phyloP scores from a whole-genome alignment of 92 coral and sea anemone species.

The Chrysogorgia sp. region DNA sequence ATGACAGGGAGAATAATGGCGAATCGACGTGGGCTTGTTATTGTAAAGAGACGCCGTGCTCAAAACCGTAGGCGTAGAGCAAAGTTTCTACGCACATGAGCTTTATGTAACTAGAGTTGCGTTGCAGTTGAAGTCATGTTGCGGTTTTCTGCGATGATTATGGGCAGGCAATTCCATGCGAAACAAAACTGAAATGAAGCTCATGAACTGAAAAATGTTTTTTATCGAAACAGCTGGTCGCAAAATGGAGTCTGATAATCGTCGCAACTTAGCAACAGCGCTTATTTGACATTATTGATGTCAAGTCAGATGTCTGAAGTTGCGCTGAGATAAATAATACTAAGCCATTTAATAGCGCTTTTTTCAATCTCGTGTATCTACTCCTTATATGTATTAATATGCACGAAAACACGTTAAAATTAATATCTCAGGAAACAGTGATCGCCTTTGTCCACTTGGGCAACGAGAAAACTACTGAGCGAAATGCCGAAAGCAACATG shows the following conservation, averaged over 20 bases:
- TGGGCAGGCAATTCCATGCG: background rate
- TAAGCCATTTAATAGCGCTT: background rate
- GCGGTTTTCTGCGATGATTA: background rate
- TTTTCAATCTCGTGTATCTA: background rate
- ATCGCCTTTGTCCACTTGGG: too few relatives aligned
- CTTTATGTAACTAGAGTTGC: too few relatives aligned
- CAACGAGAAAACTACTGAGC: too few relatives aligned
- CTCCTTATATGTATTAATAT: too few relatives aligned
- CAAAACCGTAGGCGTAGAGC: background rate
- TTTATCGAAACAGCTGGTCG: constrained; percentile 12
- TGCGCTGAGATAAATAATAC: too few relatives aligned
- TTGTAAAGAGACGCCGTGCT: background rate
- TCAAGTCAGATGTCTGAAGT: background rate
- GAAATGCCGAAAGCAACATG: too few relatives aligned
- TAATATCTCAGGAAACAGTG: too few relatives aligned
- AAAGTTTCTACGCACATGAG: background rate
- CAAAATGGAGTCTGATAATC: background rate
- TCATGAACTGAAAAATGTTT: background rate
- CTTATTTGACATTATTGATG: background rate
- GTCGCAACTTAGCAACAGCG: constrained; percentile 2
- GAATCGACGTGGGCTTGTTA: background rate
- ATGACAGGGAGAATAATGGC: background rate
- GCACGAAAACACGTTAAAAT: too few relatives aligned
- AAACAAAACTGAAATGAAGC: background rate
- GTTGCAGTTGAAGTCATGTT: too few relatives aligned